These are phyloP conservation scores for Antheraea mylitta DNA, from an alignment of 1,140 invertebrate species.

Conservation along the genomic window DNA sequence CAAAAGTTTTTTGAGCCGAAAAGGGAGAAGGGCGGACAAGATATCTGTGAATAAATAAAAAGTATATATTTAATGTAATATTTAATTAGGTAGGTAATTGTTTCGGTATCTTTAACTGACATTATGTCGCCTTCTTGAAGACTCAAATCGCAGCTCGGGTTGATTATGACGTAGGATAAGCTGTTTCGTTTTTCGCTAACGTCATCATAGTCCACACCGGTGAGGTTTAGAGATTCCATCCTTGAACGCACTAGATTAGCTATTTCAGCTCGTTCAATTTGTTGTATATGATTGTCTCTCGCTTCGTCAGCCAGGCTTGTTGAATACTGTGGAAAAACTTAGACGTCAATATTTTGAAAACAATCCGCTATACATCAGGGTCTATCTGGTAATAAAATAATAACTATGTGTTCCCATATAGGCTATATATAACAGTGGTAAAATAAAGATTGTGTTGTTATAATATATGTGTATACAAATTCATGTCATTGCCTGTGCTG, in stretches of 20 bases:
- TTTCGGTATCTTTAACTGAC: constrained; percentile 74
- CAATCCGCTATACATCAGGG: not conserved
- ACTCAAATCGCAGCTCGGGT: constrained; percentile 98
- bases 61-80: not conserved
- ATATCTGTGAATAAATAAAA: constrained; percentile 81
- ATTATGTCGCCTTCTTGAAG: constrained; percentile 98
- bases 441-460: not conserved
- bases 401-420: not conserved
- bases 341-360: not conserved
- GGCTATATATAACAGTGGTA: not conserved
- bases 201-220: constrained; percentile 94
- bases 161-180: constrained; percentile 98
- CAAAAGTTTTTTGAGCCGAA: constrained; percentile 95
- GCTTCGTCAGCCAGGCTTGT: constrained; percentile 90
- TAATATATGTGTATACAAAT: constrained; percentile 11
- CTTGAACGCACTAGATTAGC: constrained; percentile 95
- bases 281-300: constrained; percentile 90
- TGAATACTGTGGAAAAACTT: constrained; percentile 82
- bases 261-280: constrained; percentile 96
- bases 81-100: no score
- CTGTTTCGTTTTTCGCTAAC: constrained; percentile 94
- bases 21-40: constrained; percentile 94
- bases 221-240: constrained; percentile 95
- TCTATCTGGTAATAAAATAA: not conserved
- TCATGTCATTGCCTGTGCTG: constrained; percentile 19